phyloP scores from a whole-genome alignment of 64 coral and sea anemone genomes.

The Montipora cactus region DNA sequence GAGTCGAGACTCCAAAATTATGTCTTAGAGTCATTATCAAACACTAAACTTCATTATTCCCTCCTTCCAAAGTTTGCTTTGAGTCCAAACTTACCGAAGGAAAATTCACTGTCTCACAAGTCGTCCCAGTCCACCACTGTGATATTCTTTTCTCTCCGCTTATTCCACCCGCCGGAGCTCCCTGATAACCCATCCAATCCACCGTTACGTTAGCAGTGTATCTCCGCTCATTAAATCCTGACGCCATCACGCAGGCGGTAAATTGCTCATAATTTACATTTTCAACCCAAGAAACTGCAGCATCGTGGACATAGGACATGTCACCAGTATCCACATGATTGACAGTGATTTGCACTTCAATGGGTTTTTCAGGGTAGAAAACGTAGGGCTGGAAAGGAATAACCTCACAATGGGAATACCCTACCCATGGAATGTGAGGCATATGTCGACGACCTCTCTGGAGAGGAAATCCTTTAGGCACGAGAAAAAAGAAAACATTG shows the following conservation, averaged over 20 bases:
- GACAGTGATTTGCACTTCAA: conserved; percentile 65
- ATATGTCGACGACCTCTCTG: conserved; percentile 27
- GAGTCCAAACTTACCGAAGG: neutral
- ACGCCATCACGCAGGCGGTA: conserved; percentile 50
- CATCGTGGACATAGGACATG: conserved; percentile 42
- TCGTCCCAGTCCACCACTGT: neutral
- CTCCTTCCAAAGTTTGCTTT: too few species aligned
- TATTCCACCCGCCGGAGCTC: conserved; percentile 23
- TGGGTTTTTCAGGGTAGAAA: conserved; percentile 71
- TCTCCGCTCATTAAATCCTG: conserved; percentile 45
- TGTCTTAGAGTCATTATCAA: too few species aligned
- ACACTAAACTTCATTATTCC: too few species aligned
- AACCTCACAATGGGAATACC: conserved; percentile 17
- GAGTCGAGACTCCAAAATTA: too few species aligned
- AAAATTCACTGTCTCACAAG: neutral
- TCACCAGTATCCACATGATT: conserved; percentile 53
- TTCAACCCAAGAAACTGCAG: conserved; percentile 73
- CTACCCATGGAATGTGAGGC: neutral
- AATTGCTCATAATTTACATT: conserved; percentile 64
- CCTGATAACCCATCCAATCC: conserved; percentile 66
- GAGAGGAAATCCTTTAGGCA: conserved; percentile 46
- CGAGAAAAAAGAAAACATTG: too few species aligned
- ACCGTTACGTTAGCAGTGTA: conserved; percentile 19
- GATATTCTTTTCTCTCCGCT: neutral
- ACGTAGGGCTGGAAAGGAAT: conserved; percentile 47